Conservation (phyloP, 2,888 invertebrate species). For the Melinopterus prodromus region DNA sequence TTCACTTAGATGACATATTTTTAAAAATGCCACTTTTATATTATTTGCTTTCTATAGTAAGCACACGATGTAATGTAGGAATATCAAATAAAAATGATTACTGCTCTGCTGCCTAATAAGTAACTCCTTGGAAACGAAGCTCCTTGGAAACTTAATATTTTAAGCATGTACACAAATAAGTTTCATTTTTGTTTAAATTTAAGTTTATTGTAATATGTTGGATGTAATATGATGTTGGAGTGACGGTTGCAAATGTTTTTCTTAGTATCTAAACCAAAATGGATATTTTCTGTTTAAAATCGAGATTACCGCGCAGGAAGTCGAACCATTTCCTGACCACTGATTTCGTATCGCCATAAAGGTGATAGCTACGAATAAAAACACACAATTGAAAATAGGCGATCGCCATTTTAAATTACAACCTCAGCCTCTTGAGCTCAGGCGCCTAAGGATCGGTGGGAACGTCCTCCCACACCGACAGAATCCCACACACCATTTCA, state of each 20-base stretch:
- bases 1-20: too few species aligned
- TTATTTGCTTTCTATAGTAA: too few species aligned
- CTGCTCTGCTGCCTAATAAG: too few species aligned
- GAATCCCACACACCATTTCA: neutral
- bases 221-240: too few species aligned
- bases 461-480: neutral
- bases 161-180: too few species aligned
- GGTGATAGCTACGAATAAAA: neutral
- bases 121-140: too few species aligned
- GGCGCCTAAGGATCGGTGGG: neutral
- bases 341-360: neutral
- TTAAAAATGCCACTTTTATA: too few species aligned
- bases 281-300: neutral
- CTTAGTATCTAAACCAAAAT: neutral
- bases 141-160: too few species aligned
- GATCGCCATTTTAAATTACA: neutral
- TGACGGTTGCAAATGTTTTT: neutral
- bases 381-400: neutral
- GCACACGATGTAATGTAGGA: too few species aligned
- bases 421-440: neutral
- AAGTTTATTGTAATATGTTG: too few species aligned
- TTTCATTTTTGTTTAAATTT: too few species aligned
- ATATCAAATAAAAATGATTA: too few species aligned
- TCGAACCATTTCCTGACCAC: neutral
- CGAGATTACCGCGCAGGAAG: neutral